Evolutionary conservation across 2,113 vertebrate species (phyloP), one percentile per base, ranked within the genome.

Genomic region (Panthera tigris): DNA sequence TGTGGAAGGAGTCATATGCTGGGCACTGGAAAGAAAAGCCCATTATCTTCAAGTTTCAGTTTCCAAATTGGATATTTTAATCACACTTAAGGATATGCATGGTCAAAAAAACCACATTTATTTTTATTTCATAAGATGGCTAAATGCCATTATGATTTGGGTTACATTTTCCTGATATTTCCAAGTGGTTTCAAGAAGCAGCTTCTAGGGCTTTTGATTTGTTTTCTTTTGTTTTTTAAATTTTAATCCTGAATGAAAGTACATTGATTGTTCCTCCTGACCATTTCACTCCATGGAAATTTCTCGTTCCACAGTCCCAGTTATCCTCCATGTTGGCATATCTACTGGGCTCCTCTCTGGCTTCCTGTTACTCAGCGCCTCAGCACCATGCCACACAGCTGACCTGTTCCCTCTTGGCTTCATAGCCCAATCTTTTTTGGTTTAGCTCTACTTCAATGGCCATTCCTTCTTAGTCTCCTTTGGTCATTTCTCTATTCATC

Each of bases 21-120:
- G 13, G 36, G 57, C 36, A 23, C 2, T 91, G 36, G 45, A 27
- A 91, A 61, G 79, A 84, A 86, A 88, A 87, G 13, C 19, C 68
- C 36, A 63, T 27, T 80, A 29, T 69, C 66, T 96, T 89, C 80
- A 68, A 33, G 41, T 82, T 93, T 93, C 69, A 63, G 19, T 57
- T 88, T 91, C 29, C 85, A 84, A 88, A 84, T 15, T 66, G 12
- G 23, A 41, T 57, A 65, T 93, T 97, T 74, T 55, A 4, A 92
- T 89, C 36, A 50, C 23, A 73, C 4, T 61, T 52, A 55, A 86
- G 36, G 39, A 86, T 79, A 4, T 16, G 3, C 12, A 52, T 25
- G 9, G n/a, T 86, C 7, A 66, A 74, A 92, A 74, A 25, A 39
- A 41, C 5, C 41, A 27, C 65, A 69, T 45, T 65, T 82, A 65